phyloP scores from a whole-genome alignment of 2,888 invertebrate genomes.

The Trichopoda pennipes region DNA sequence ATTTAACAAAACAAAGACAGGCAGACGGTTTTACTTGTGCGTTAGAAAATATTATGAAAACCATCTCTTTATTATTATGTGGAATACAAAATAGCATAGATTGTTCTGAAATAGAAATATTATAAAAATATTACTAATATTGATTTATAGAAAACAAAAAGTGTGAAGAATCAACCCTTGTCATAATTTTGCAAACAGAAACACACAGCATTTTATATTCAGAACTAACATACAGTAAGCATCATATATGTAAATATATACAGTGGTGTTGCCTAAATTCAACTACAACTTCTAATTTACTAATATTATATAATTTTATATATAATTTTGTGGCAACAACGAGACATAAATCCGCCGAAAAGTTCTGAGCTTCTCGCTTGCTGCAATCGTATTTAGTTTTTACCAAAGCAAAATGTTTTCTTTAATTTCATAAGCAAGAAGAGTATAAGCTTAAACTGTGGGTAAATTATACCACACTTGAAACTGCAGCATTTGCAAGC shows the following conservation, averaged over 20 bases:
- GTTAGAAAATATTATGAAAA: slow-evolving; percentile 3
- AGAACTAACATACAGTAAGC: not conserved
- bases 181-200: slow-evolving; percentile 41
- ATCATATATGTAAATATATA: not conserved
- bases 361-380: no score
- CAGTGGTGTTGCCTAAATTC: not conserved
- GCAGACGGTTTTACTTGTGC: slow-evolving; percentile 12
- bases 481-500: no score
- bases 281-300: no score
- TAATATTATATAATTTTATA: no score
- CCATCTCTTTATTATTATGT: slow-evolving; percentile 17
- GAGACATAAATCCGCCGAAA: no score
- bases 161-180: slow-evolving; percentile 68
- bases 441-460: no score
- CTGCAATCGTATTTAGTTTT: no score
- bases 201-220: not conserved
- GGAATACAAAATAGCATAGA: not conserved
- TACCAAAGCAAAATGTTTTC: no score
- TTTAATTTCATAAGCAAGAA: no score
- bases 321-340: no score
- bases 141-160: slow-evolving; percentile 67
- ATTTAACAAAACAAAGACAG: slow-evolving; percentile 10
- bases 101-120: slow-evolving; percentile 43
- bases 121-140: slow-evolving; percentile 60
- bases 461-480: no score